These are phyloP conservation scores for Brachyptera risi DNA, from an alignment of 2,888 invertebrate genomes.

Conservation along the genomic window DNA sequence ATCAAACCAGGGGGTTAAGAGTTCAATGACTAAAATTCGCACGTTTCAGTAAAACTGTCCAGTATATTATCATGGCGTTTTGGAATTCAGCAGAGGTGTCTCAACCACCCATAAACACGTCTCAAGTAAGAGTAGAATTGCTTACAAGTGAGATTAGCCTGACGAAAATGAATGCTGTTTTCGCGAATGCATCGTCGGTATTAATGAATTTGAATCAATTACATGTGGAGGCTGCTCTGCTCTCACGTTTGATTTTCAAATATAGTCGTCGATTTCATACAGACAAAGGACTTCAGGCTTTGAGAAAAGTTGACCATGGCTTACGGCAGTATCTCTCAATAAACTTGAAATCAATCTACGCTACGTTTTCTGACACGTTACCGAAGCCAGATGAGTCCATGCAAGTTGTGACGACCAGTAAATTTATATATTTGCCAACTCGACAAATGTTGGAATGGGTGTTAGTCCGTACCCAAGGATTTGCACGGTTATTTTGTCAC, in stretches of 20 bases:
- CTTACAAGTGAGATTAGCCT: no score
- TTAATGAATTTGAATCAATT: background rate
- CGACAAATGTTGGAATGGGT: conserved; percentile 57
- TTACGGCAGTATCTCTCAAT: background rate
- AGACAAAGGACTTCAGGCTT: background rate
- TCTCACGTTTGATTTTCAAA: conserved; percentile 1
- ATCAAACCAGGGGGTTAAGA: no score
- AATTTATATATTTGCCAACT: conserved; percentile 54
- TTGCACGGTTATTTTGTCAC: conserved; percentile 53
- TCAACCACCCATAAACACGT: background rate
- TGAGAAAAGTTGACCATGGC: background rate
- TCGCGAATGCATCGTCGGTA: background rate
- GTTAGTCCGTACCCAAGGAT: conserved; percentile 51
- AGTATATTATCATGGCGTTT: conserved; percentile 6
- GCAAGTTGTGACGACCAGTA: no score
- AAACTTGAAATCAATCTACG: background rate
- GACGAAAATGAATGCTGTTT: background rate
- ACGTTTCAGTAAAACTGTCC: no score
- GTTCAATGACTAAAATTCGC: no score
- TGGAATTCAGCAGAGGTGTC: conserved; percentile 2
- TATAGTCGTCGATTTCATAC: background rate
- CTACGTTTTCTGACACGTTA: background rate
- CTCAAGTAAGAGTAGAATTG: no score
- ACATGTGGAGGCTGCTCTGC: conserved; percentile 1
- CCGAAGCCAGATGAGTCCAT: background rate